phyloP scores from a whole-genome alignment of 2,797 vertebrate genomes.

The Cichlasoma orientale region DNA sequence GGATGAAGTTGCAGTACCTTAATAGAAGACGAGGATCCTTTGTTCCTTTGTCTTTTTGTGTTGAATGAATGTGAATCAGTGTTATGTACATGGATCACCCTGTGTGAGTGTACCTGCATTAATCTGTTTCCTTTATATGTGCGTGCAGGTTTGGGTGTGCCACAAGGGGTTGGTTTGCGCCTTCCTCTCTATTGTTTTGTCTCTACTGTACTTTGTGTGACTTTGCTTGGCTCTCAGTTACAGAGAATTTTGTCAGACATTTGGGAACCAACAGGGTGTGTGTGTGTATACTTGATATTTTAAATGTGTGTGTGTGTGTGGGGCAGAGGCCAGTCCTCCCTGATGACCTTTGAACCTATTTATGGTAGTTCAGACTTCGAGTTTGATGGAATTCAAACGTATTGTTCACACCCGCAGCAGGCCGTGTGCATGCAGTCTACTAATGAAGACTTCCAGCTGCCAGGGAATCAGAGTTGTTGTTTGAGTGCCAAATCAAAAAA shows the following conservation, averaged over 20 bases:
- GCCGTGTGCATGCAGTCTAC: not conserved
- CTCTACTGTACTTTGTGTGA: slow-evolving; percentile 40
- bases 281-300: not conserved
- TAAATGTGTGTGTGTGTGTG: slow-evolving; percentile 9
- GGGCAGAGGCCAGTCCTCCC: not conserved
- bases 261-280: slow-evolving; percentile 2
- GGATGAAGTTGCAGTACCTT: slow-evolving; percentile 26
- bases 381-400: slow-evolving; percentile 55
- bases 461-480: slow-evolving; percentile 23
- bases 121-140: not conserved
- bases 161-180: slow-evolving; percentile 38
- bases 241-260: not conserved
- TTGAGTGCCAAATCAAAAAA: slow-evolving; percentile 31
- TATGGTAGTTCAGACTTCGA: not conserved
- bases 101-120: not conserved
- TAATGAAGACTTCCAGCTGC: slow-evolving; percentile 19
- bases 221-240: slow-evolving; percentile 23
- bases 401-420: not conserved
- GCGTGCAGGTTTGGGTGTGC: slow-evolving; percentile 47
- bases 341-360: slow-evolving; percentile 30
- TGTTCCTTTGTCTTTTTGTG: slow-evolving; percentile 52
- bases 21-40: slow-evolving; percentile 40
- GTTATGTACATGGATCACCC: slow-evolving; percentile 22
- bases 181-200: slow-evolving; percentile 12
- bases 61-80: slow-evolving; percentile 12